A percentile compares a stretch with the other conserved stretches of the same genome.
Conservation (phyloP, 2,797 vertebrate species). For the Poeciliopsis gracilis region DNA sequence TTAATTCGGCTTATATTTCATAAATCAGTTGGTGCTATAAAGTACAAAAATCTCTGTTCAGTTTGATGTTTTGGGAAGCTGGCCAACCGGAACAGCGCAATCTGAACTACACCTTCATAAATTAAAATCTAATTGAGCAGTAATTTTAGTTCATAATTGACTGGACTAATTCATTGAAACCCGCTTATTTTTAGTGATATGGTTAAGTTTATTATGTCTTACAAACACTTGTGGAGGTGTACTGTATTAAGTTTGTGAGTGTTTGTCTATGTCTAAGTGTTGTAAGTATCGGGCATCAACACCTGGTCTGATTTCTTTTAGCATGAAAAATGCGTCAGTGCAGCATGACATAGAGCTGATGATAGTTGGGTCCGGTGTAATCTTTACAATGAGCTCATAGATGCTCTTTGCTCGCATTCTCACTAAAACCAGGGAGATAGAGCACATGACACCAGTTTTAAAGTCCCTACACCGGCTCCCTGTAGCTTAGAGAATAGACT, state of each 20-base stretch:
- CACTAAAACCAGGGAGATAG: too few species aligned
- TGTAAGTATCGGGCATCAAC: neutral
- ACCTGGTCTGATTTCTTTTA: neutral
- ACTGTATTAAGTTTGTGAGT: neutral
- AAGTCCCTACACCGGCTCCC: too few species aligned
- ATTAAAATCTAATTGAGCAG: neutral
- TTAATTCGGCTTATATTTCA: neutral
- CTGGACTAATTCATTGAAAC: neutral
- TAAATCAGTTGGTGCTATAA: rapidly evolving
- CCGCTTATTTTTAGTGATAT: neutral
- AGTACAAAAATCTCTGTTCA: neutral
- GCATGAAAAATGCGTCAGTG: neutral
- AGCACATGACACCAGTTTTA: too few species aligned
- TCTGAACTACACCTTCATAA: neutral
- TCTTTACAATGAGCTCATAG: neutral
- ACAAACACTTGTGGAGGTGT: neutral
- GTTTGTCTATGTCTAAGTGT: neutral
- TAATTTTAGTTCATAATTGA: neutral
- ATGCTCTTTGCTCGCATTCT: neutral
- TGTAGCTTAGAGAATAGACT: too few species aligned
- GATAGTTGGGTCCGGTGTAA: neutral
- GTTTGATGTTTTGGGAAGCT: too few species aligned
- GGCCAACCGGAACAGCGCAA: too few species aligned
- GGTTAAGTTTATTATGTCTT: neutral
- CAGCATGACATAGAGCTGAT: neutral